A percentile compares a stretch with the other conserved stretches of the same genome.
Evolutionary conservation across 2,797 vertebrate genomes (phyloP).

Genomic region (Lepus oiostolus): DNA sequence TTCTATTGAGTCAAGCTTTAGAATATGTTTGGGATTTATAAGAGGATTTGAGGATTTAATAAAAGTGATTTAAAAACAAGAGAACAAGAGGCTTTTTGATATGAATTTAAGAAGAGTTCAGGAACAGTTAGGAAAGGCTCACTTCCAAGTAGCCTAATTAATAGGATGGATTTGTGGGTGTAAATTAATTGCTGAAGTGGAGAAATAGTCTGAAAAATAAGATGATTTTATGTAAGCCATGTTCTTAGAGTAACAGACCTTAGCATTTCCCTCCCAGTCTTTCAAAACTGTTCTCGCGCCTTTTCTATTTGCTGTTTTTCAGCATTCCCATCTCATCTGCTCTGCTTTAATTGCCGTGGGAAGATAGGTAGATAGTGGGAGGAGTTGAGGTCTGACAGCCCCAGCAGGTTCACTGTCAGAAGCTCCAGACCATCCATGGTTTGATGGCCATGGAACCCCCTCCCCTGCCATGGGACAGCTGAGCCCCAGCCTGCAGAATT

Average conservation of each 20-base stretch:
- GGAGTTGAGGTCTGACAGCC: no score
- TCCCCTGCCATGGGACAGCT: no score
- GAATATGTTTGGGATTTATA: slow-evolving; percentile 64
- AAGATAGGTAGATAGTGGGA: no score
- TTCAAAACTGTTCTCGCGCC: neutral
- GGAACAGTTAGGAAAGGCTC: slow-evolving; percentile 45
- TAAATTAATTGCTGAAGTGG: neutral
- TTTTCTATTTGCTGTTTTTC: neutral
- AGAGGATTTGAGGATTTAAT: slow-evolving; percentile 75
- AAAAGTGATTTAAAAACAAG: slow-evolving; percentile 68
- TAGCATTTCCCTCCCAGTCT: neutral
- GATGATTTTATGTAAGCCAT: slow-evolving; percentile 43
- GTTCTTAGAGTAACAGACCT: neutral
- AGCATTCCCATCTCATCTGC: neutral
- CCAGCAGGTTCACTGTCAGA: no score
- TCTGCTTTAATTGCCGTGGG: neutral
- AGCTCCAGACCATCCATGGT: no score
- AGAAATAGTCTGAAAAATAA: slow-evolving; percentile 54
- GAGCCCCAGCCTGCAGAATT: no score
- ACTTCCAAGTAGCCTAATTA: slow-evolving; percentile 53
- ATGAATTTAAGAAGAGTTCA: slow-evolving; percentile 51
- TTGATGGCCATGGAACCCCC: no score
- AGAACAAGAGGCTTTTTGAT: slow-evolving; percentile 70
- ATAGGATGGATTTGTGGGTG: slow-evolving; percentile 11
- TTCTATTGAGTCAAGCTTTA: slow-evolving; percentile 18